Base-by-base conservation (phyloP, 35 echinoderm and acorn worm species). In the Chiridota heheva region DNA sequence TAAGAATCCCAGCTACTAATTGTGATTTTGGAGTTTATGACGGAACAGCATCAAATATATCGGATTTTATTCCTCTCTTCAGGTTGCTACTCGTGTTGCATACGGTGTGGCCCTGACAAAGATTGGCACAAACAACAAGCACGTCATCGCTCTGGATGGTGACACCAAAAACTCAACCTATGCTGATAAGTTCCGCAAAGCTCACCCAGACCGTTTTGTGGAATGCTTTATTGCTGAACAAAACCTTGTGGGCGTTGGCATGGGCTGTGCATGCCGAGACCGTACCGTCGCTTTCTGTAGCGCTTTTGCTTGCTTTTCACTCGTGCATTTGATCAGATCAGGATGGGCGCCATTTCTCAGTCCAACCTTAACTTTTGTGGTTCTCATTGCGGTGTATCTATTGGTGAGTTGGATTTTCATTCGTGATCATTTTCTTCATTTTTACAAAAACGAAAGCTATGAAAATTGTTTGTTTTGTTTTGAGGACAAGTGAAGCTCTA, bases 221-320 rank as follows among this genome's bases (percentile, higher is more conserved):
- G 95, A 98, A 73, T 98, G 95, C 78, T 98, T 88, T 76, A 98
- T 98, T 25, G 95, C 95, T 31, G 95, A 98, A 77, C 95, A 98
- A 55, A 98, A 98, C 73, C 72, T 98, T 34, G 88, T 82, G 15
- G 95, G 95, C 18, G 84, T 98, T 26, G 95, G 73, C 18, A 91
- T 91, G 36, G 95, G 95, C 10, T 87, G 84, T 59, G 89, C 95
- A 2, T 80, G 72, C 41, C 58, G 95, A 31, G 64, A 98, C 89
- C 32, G 95, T 20, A 87, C 86, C 25, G 81, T 98, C 2, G 95
- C 81, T 3, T 98, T 98, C 55, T 84, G 44, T 39, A 98, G 95
- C 57, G 81, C 95, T 29, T 98, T 98, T 80, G 95, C 95, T 16
- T 91, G 88, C 43, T 98, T 98, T 66, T 91, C 56, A 65, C 89